phyloP scores from a whole-genome alignment of 53 echinoderm and acorn worm genomes.

The Arbacia lixula region DNA sequence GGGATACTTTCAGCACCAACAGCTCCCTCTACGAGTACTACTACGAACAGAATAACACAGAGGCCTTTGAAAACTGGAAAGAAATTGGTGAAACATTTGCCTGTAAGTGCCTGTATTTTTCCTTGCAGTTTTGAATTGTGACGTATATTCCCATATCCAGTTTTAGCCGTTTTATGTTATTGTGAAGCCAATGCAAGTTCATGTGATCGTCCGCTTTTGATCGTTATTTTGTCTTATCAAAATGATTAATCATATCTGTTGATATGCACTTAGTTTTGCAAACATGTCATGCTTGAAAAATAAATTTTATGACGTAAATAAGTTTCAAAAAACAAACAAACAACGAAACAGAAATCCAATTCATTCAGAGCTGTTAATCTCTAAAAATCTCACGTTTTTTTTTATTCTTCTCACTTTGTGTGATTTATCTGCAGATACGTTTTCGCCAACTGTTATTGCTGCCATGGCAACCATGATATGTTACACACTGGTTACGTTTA shows the following conservation, averaged over 20 bases:
- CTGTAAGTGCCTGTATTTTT: too few species aligned
- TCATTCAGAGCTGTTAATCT: neutral
- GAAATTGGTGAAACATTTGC: conserved; percentile 28
- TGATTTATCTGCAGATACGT: conserved; percentile 19
- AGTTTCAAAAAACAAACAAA: neutral
- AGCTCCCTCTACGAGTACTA: conserved; percentile 45
- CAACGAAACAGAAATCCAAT: neutral
- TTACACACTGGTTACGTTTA: conserved; percentile 20
- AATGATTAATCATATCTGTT: neutral
- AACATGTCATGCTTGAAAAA: too few species aligned
- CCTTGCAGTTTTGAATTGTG: too few species aligned
- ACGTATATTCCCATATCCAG: too few species aligned
- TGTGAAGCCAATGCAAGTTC: too few species aligned
- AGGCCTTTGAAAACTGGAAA: conserved; percentile 44
- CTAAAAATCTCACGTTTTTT: neutral
- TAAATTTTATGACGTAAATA: too few species aligned
- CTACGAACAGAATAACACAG: conserved; percentile 37
- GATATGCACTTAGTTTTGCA: too few species aligned
- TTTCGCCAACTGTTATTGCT: conserved; percentile 33
- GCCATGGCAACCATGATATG: conserved; percentile 36
- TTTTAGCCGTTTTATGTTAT: too few species aligned
- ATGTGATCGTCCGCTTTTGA: too few species aligned
- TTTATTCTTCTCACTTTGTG: neutral
- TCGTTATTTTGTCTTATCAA: neutral
- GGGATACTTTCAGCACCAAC: conserved; percentile 6